Percentiles rank a stretch among this genome's conserved stretches.
Evolutionary conservation across 2,888 invertebrate genomes (phyloP).

Genomic region (Gymnosoma rotundatum): DNA sequence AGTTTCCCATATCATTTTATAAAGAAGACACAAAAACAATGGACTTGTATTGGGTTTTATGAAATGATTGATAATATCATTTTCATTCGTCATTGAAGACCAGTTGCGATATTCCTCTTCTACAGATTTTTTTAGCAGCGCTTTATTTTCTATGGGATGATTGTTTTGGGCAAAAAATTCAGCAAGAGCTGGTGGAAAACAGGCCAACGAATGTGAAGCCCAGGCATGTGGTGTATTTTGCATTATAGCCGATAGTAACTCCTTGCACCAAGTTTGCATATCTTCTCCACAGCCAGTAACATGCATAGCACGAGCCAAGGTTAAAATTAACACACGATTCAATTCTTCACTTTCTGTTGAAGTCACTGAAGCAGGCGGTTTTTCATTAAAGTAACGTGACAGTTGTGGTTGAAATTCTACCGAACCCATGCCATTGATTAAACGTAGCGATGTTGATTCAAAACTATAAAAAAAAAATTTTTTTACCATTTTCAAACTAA

Average conservation of each 20-base stretch:
- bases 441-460: slow-evolving; percentile 92
- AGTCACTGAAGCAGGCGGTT: slow-evolving; percentile 87
- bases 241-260: slow-evolving; percentile 93
- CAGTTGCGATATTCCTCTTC: slow-evolving; percentile 98
- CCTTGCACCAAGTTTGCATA: slow-evolving; percentile 91
- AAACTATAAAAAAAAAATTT: slow-evolving; percentile 83
- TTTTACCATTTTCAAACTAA: background rate
- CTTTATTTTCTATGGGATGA: slow-evolving; percentile 94
- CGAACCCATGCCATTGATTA: slow-evolving; percentile 95
- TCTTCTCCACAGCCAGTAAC: slow-evolving; percentile 90
- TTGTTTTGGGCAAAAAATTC: slow-evolving; percentile 95
- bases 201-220: slow-evolving; percentile 95
- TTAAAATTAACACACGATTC: slow-evolving; percentile 95
- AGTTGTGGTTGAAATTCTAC: slow-evolving; percentile 97
- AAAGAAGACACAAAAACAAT: slow-evolving; percentile 94
- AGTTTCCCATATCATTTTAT: slow-evolving; percentile 97
- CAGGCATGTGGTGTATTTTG: slow-evolving; percentile 97
- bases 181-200: slow-evolving; percentile 93
- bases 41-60: slow-evolving; percentile 96
- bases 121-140: slow-evolving; percentile 94
- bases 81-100: slow-evolving; percentile 98
- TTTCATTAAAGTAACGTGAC: slow-evolving; percentile 95
- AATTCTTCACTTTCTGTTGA: slow-evolving; percentile 97
- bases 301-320: slow-evolving; percentile 95
- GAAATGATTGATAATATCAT: slow-evolving; percentile 97